Percentiles rank a stretch among this genome's conserved stretches.
These are phyloP conservation scores for Caenorhabditis becei DNA, from an alignment of 2,888 invertebrate genomes.

Conservation along the genomic window DNA sequence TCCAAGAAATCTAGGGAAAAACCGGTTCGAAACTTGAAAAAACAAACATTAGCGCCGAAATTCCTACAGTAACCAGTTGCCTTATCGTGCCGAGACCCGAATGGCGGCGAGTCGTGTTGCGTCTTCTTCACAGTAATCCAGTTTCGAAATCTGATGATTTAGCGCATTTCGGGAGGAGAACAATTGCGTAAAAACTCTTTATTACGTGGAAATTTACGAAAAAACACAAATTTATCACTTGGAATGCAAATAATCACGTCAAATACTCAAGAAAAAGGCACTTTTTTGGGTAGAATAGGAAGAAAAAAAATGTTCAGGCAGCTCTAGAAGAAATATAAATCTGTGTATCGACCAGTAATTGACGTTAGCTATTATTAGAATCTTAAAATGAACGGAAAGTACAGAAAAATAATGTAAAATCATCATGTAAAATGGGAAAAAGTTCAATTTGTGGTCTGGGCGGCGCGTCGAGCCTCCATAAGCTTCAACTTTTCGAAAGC, in stretches of 20 bases:
- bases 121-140: slow-evolving; percentile 22
- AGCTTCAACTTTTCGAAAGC: slow-evolving; percentile 62
- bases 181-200: background rate
- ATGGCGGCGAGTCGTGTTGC: background rate
- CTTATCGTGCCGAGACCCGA: slow-evolving; percentile 31
- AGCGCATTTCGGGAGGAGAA: background rate
- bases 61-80: slow-evolving; percentile 7
- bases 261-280: slow-evolving; percentile 37
- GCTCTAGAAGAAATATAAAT: slow-evolving; percentile 21
- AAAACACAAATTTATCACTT: slow-evolving; percentile 3
- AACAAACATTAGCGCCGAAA: background rate
- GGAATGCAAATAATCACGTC: slow-evolving; percentile 53
- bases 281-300: background rate
- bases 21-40: background rate
- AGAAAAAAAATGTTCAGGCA: slow-evolving; percentile 3
- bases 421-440: background rate
- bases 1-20: background rate
- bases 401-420: background rate
- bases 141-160: slow-evolving; percentile 24
- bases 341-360: slow-evolving; percentile 26
- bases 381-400: slow-evolving; percentile 3
- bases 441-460: slow-evolving; percentile 42
- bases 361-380: slow-evolving; percentile 14
- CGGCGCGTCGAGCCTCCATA: slow-evolving; percentile 36
- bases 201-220: background rate